A percentile compares a stretch with the other conserved stretches of the same genome.
phyloP scores from a whole-genome alignment of 2,797 vertebrate species.

The Choloepus didactylus region DNA sequence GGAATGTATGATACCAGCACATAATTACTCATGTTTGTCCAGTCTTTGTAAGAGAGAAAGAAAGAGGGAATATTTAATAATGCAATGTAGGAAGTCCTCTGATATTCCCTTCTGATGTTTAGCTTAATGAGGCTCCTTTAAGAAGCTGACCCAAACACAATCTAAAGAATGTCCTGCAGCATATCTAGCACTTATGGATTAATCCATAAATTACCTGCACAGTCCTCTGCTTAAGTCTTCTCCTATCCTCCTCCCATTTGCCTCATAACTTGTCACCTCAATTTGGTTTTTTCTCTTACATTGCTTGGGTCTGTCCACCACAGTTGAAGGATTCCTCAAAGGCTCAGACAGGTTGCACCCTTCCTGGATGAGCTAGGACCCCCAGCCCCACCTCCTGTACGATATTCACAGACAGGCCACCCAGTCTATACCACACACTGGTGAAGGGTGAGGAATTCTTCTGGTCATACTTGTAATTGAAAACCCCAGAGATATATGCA shows the following conservation, averaged over 20 bases:
- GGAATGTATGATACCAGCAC: neutral
- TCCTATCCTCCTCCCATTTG: neutral
- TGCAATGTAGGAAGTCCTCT: neutral
- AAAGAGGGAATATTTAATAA: neutral
- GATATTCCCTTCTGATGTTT: neutral
- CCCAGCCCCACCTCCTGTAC: neutral
- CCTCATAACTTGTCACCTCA: neutral
- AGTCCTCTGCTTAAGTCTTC: neutral
- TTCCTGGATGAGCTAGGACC: neutral
- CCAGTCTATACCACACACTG: neutral
- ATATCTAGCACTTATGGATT: neutral
- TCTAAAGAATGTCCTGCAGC: neutral
- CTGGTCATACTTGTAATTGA: neutral
- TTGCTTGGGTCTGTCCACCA: neutral
- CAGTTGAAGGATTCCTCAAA: neutral
- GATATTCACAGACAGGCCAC: neutral
- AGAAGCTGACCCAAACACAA: constrained; percentile 10
- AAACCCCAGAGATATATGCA: neutral
- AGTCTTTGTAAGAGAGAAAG: neutral
- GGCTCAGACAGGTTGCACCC: neutral
- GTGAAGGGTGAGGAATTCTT: neutral
- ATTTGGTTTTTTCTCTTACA: neutral
- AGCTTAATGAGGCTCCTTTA: neutral
- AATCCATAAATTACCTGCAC: too few species aligned
- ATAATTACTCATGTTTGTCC: neutral